phyloP scores from a whole-genome alignment of 2,797 vertebrate genomes.

The Dicrostonyx torquatus region DNA sequence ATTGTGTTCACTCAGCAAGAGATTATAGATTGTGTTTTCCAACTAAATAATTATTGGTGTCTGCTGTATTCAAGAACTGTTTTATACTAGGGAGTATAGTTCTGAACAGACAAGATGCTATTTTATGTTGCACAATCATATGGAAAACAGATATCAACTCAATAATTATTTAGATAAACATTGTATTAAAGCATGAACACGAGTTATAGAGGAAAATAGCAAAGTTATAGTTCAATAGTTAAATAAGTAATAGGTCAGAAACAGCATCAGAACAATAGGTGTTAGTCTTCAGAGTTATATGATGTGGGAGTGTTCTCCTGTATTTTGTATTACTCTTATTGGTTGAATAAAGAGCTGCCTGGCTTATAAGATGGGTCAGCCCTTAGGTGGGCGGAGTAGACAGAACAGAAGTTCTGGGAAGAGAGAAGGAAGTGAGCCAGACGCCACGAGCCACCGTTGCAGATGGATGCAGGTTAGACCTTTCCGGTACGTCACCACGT shows the following conservation, averaged over 20 bases:
- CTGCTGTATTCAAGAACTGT: not conserved
- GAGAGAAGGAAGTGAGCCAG: too few species aligned
- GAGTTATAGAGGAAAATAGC: not conserved
- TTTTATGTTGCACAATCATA: not conserved
- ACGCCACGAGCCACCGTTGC: too few species aligned
- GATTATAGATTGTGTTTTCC: not conserved
- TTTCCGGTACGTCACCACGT: too few species aligned
- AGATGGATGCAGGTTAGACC: too few species aligned
- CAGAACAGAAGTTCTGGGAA: too few species aligned
- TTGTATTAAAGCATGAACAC: not conserved
- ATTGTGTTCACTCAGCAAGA: not conserved
- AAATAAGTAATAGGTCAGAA: not conserved
- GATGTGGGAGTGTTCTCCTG: too few species aligned
- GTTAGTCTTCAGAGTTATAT: not conserved
- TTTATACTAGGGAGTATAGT: not conserved
- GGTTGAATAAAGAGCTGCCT: too few species aligned
- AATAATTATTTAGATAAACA: not conserved
- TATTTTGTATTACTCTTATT: too few species aligned
- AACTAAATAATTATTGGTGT: not conserved
- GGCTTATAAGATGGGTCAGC: too few species aligned
- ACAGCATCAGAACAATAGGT: not conserved
- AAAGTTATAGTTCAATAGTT: not conserved
- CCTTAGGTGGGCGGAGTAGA: too few species aligned
- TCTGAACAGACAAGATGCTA: constrained; percentile 9
- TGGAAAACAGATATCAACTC: not conserved